phyloP scores from a whole-genome alignment of 1,140 invertebrate species.

The Drosophila asahinai region DNA sequence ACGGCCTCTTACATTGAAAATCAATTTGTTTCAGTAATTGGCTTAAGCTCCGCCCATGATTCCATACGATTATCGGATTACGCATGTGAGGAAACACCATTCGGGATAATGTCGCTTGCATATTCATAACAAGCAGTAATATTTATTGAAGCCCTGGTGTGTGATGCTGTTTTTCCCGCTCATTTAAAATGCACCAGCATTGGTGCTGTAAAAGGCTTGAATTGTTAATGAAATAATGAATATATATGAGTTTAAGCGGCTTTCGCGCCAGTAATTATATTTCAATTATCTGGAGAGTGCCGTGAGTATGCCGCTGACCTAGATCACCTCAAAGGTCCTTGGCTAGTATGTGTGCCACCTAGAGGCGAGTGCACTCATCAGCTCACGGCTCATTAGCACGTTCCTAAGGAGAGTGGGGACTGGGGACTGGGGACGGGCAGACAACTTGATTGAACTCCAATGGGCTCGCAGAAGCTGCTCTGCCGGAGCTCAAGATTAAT shows the following conservation, averaged over 20 bases:
- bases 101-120: slow-evolving; percentile 32
- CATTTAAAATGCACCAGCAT: slow-evolving; percentile 56
- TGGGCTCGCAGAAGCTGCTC: slow-evolving; percentile 44
- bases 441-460: slow-evolving; percentile 78
- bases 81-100: slow-evolving; percentile 42
- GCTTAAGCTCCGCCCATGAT: slow-evolving; percentile 7
- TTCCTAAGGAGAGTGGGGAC: slow-evolving; percentile 1
- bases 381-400: slow-evolving; percentile 73
- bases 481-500: slow-evolving; percentile 68
- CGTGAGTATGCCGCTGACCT: slow-evolving; percentile 23
- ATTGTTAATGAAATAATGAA: slow-evolving; percentile 57
- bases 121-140: slow-evolving; percentile 42
- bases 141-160: slow-evolving; percentile 36
- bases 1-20: slow-evolving; percentile 25
- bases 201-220: slow-evolving; percentile 37
- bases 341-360: slow-evolving; percentile 2
- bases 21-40: slow-evolving; percentile 38
- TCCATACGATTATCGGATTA: slow-evolving; percentile 46
- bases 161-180: slow-evolving; percentile 6
- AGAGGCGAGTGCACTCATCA: slow-evolving; percentile 49
- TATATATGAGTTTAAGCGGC: slow-evolving; percentile 51
- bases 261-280: slow-evolving; percentile 66
- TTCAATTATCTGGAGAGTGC: slow-evolving; percentile 58
- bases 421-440: slow-evolving; percentile 20
- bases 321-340: slow-evolving; percentile 38